Base-by-base conservation (phyloP, 2,888 invertebrate genomes). In the Stenodema calcarata region DNA sequence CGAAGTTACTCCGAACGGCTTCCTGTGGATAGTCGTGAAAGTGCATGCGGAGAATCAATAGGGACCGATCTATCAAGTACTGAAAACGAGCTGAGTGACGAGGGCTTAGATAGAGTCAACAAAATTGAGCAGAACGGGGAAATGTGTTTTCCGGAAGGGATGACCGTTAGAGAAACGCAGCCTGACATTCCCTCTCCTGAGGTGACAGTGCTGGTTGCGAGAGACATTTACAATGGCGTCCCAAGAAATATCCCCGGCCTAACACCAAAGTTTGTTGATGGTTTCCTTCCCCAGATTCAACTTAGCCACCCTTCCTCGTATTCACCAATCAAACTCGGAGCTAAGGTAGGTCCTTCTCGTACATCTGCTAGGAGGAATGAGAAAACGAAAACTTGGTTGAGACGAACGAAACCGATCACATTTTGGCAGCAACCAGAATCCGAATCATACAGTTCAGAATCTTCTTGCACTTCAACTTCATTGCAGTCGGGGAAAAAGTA, bases 181-280 rank as follows among this genome's bases (percentile, higher is more conserved):
- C 6, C 44, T 30, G 73, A 73, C 18, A 28, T 35, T 41, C 62
- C 62, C n/a, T 82, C 62, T 3, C 41, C 82, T 3, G 82, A 82
- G 41, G 69, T 69, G 16, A 41, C 69, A 4, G 69, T 82, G 27
- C 23, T 82, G 4, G 42, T 82, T 9, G 82, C 82, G 1, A 42
- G 82, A 41, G 82, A 82, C 35, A 82, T 82, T 28, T 82, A 82
- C 82, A 69, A 84, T 30, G 82, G 70, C 11, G 70, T 42, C 7
- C 35, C 73, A n/a, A 73, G 30, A 28, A 44, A 75, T 16, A 73
- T 84, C 0, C 44, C 84, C 1, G 70, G 73, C 18, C 28, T 47
- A 3, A 18, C 27, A n/a, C 84, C 47, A 0, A 84, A 73, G 28
- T 84, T 73, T 84, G 70, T 28, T 41, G 84, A 84, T 35, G 41